Conservation (phyloP, 2,888 invertebrate species). For the Dusona sp. region DNA sequence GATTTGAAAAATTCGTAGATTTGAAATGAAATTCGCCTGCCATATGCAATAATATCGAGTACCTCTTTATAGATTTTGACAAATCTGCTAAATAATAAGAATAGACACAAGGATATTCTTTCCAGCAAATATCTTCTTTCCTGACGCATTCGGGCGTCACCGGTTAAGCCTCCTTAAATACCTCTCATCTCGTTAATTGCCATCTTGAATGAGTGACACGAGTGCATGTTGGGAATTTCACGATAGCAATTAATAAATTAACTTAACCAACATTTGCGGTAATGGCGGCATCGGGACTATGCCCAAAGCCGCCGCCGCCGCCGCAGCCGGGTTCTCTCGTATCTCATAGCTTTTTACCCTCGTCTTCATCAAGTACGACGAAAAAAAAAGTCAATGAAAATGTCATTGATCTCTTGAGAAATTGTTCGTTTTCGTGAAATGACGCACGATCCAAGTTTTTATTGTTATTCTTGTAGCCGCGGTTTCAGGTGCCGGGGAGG, state of each 20-base stretch:
- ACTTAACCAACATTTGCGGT: constrained; percentile 47
- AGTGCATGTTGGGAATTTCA: constrained; percentile 57
- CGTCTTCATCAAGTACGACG: constrained; percentile 14
- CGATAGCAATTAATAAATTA: constrained; percentile 64
- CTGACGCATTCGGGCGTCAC: not conserved
- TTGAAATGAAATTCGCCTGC: too few species aligned
- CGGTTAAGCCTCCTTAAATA: constrained; percentile 52
- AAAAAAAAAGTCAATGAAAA: constrained; percentile 51
- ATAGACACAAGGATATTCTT: not conserved
- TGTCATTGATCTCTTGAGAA: constrained; percentile 51
- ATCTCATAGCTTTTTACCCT: not conserved
- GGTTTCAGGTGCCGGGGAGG: too few species aligned
- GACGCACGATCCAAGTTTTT: not conserved
- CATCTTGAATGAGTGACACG: constrained; percentile 59
- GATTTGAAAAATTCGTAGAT: too few species aligned
- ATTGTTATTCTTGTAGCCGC: not conserved
- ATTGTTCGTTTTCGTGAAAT: constrained; percentile 27
- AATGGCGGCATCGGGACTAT: constrained; percentile 9
- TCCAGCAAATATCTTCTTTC: not conserved
- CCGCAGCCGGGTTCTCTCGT: not conserved
- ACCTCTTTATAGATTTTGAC: too few species aligned
- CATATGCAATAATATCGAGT: too few species aligned
- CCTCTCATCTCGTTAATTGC: constrained; percentile 56
- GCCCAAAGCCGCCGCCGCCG: constrained; percentile 10
- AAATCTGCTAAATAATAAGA: too few species aligned